Evolutionary conservation across 1,140 invertebrate genomes (phyloP).

Genomic region (Solen grandis): DNA sequence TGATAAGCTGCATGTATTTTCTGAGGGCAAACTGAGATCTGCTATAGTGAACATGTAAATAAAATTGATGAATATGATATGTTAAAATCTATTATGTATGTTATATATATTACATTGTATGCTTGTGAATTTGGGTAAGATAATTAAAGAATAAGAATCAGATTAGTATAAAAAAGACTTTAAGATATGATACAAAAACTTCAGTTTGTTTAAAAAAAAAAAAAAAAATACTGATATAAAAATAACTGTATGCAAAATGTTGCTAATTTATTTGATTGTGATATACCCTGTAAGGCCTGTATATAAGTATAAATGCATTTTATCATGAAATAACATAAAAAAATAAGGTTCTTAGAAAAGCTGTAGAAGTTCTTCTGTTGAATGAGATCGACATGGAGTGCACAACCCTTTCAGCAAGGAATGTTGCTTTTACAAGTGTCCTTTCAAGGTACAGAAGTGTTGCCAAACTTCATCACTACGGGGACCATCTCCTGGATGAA

Average conservation of each 20-base stretch:
- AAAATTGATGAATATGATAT: no score
- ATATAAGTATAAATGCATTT: no score
- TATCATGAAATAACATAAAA: no score
- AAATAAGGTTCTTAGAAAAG: no score
- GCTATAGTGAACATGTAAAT: no score
- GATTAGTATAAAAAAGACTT: slow-evolving; percentile 13
- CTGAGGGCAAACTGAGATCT: no score
- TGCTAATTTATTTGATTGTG: slow-evolving; percentile 11
- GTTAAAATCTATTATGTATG: slow-evolving; percentile 11
- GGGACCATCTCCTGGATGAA: slow-evolving; percentile 11
- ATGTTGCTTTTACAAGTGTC: slow-evolving; percentile 9
- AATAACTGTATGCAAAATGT: slow-evolving; percentile 12
- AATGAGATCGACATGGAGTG: slow-evolving; percentile 4
- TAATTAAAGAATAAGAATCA: slow-evolving; percentile 2
- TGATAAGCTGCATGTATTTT: slow-evolving; percentile 17
- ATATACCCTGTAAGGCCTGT: neutral
- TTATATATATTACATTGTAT: slow-evolving; percentile 20
- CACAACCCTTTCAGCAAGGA: slow-evolving; percentile 17
- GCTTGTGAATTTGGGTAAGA: slow-evolving; percentile 18
- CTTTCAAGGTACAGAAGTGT: slow-evolving; percentile 7
- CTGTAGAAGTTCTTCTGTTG: slow-evolving; percentile 1
- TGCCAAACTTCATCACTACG: neutral
- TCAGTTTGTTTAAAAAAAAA: slow-evolving; percentile 5
- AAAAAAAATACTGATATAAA: neutral
- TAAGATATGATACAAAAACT: slow-evolving; percentile 10